Evolutionary conservation across 30 jellyfish, hydroid and myxozoan species (phyloP).

Genomic region (Calvadosia cruxmelitensis): DNA sequence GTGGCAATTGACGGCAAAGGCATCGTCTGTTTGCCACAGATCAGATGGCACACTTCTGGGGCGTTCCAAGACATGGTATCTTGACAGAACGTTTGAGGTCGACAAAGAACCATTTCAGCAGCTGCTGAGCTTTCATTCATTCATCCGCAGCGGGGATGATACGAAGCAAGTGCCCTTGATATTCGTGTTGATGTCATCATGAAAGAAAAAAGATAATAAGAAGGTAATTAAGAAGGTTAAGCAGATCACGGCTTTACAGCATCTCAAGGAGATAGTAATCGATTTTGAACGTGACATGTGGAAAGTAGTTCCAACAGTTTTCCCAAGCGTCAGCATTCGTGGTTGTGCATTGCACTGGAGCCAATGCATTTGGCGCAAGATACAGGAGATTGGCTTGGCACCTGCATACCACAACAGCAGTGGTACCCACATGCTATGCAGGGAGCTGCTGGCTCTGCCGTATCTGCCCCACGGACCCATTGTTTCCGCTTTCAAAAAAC

Average conservation of each 20-base stretch:
- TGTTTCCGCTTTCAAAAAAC: background rate
- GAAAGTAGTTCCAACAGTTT: background rate
- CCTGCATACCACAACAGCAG: background rate
- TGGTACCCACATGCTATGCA: background rate
- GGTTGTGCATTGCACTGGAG: conserved; percentile 1
- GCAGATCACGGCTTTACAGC: background rate
- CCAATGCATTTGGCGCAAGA: conserved; percentile 6
- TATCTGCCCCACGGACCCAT: conserved; percentile 6
- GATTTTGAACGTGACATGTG: background rate
- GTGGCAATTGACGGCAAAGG: background rate
- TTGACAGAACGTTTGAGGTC: background rate
- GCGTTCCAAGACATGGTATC: background rate
- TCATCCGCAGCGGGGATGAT: background rate
- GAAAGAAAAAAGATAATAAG: background rate
- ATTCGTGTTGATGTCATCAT: background rate
- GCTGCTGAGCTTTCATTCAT: background rate
- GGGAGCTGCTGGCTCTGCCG: conserved; percentile 2
- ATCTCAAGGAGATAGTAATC: background rate
- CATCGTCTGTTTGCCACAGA: background rate
- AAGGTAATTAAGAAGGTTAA: background rate
- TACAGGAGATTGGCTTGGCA: conserved; percentile 3
- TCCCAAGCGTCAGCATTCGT: background rate
- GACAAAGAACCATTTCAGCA: background rate
- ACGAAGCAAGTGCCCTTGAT: background rate
- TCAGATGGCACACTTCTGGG: background rate